phyloP scores from a whole-genome alignment of 2,888 invertebrate species.

The Ptilodon capucinus region DNA sequence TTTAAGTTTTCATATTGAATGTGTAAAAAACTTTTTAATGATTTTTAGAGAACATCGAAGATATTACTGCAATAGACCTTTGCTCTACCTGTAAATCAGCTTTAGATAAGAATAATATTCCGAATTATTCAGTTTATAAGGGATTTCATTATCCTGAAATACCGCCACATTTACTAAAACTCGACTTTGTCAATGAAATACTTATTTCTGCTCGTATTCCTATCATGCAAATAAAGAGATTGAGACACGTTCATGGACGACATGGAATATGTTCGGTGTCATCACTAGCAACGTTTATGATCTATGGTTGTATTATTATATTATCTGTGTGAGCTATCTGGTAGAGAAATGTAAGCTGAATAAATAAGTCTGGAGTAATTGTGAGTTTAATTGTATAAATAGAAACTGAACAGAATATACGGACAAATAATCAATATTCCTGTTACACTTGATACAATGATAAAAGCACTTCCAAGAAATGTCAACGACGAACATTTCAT shows the following conservation, averaged over 20 bases:
- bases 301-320: no score
- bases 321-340: no score
- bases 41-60: slow-evolving; percentile 1
- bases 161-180: slow-evolving; percentile 30
- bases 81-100: slow-evolving; percentile 27
- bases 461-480: slow-evolving; percentile 32
- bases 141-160: slow-evolving; percentile 35
- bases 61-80: slow-evolving; percentile 14
- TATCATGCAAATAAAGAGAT: slow-evolving; percentile 39
- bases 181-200: slow-evolving; percentile 29
- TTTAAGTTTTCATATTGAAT: no score
- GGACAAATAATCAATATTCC: slow-evolving; percentile 44
- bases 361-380: no score
- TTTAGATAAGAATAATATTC: slow-evolving; percentile 21
- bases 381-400: no score
- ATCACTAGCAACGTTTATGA: no score
- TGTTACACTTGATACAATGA: slow-evolving; percentile 35
- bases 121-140: slow-evolving; percentile 26
- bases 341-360: no score
- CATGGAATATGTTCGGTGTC: no score
- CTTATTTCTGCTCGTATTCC: slow-evolving; percentile 37
- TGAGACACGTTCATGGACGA: slow-evolving; percentile 34
- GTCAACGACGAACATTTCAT: slow-evolving; percentile 27
- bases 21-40: no score
- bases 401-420: no score